These are phyloP conservation scores for Myoxocephalus aenaeus DNA, from an alignment of 2,797 vertebrate genomes.

Conservation along the genomic window DNA sequence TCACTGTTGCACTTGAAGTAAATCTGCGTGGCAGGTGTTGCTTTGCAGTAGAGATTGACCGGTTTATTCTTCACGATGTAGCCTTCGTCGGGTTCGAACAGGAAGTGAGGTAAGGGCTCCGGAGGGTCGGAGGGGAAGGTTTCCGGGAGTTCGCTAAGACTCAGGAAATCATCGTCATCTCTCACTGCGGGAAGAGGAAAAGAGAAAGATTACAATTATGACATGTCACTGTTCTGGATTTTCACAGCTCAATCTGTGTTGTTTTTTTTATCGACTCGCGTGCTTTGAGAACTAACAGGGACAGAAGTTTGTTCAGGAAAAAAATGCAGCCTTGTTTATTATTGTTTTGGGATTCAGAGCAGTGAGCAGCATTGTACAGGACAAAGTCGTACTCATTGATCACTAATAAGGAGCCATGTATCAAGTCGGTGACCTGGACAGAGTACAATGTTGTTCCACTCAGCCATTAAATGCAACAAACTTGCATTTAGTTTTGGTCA, in stretches of 20 bases:
- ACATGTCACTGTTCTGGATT: neutral
- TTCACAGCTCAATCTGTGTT: slow-evolving; percentile 10
- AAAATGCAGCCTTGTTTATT: slow-evolving; percentile 18
- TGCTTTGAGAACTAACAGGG: neutral
- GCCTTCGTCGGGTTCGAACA: slow-evolving; percentile 94
- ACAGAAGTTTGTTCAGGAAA: neutral
- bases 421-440: slow-evolving; percentile 37
- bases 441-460: slow-evolving; percentile 31
- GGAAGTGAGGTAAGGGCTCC: slow-evolving; percentile 93
- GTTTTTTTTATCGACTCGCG: slow-evolving; percentile 31
- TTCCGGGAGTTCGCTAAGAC: slow-evolving; percentile 91
- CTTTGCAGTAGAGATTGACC: slow-evolving; percentile 94
- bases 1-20: slow-evolving; percentile 98
- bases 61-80: slow-evolving; percentile 98
- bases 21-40: slow-evolving; percentile 94
- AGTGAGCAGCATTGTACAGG: slow-evolving; percentile 14
- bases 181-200: slow-evolving; percentile 60
- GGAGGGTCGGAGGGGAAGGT: slow-evolving; percentile 95
- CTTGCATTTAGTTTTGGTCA: too few relatives aligned
- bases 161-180: slow-evolving; percentile 92
- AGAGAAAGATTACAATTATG: neutral
- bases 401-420: slow-evolving; percentile 38
- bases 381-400: slow-evolving; percentile 42
- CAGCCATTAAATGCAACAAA: slow-evolving; percentile 37
- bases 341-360: slow-evolving; percentile 37